Base-by-base conservation (phyloP, 2,797 vertebrate species). In the Melanogrammus aeglefinus region DNA sequence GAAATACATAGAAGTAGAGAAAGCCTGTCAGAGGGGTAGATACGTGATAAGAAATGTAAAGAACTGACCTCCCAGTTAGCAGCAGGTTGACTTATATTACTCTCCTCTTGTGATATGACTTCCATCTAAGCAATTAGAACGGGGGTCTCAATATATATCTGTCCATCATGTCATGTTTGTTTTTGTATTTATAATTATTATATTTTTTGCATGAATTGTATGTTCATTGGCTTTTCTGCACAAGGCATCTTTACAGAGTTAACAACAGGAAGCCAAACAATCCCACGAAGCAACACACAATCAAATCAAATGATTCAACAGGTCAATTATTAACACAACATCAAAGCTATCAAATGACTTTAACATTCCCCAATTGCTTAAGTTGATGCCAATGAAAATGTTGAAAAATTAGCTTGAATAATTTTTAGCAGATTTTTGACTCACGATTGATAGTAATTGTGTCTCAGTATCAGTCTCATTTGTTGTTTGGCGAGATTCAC, bases 101-200 rank as follows among this genome's bases (percentile, higher is more conserved):
- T 96, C 97, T 96, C 97, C 97, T 98, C 97, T 98, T 96, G 96
- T 97, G 94, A 94, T 94, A 98, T 96, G 97, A 97, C 96, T 97
- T 99, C 97, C 97, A 98, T 98, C 97, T 98, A 98, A 97, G 97
- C 96, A 98, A 99, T 99, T 97, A 98, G 96, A 99, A 99, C 95
- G 91, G 89, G 91, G 96, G 95, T 96, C 97, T 98, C 96, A 98
- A 98, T 98, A 96, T 51, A 14, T 97, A 97, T 97, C 96, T 94
- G 90, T 96, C 96, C 97, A 96, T 96, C 96, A 97, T 96, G 96
- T 96, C 96, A 97, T 94, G 81, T 88, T 86, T 88, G 80, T 79
- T 82, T 84, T 73, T 73, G 73, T n/a, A 75, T 75, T 74, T 70
- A 92, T 33, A 33, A 33, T 33, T 33, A 4, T 81, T 79, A 80